These are phyloP conservation scores for Melieria omissa DNA, from an alignment of 2,888 invertebrate species.

Conservation along the genomic window DNA sequence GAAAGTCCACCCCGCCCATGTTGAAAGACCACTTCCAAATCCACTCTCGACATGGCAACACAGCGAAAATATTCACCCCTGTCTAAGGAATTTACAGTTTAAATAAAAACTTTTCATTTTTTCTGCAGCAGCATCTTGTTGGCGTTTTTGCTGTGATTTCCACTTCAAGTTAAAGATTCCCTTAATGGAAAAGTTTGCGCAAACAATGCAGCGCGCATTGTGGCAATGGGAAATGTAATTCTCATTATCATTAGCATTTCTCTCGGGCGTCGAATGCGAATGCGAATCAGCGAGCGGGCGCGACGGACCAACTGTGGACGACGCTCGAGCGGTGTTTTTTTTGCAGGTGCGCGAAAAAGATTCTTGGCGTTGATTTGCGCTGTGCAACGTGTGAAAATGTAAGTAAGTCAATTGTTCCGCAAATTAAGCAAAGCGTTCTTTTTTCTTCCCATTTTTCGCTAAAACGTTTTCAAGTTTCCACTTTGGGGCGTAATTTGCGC, in stretches of 20 bases:
- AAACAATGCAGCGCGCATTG: not conserved
- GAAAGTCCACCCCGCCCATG: too few relatives aligned
- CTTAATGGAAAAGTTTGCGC: constrained; percentile 24
- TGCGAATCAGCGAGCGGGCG: not conserved
- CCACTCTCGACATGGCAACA: too few relatives aligned
- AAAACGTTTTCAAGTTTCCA: constrained; percentile 5
- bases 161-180: not conserved
- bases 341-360: not conserved
- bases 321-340: not conserved
- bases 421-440: constrained; percentile 19
- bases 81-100: too few relatives aligned
- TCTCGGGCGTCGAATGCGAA: constrained; percentile 3
- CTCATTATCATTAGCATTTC: constrained; percentile 31
- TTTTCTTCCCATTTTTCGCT: not conserved
- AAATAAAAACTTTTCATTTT: too few relatives aligned
- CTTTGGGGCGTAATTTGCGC: not conserved
- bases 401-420: constrained; percentile 13
- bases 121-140: too few relatives aligned
- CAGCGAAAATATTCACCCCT: too few relatives aligned
- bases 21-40: too few relatives aligned
- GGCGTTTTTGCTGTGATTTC: not conserved
- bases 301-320: not conserved
- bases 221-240: constrained; percentile 31
- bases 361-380: not conserved
- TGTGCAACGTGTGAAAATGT: not conserved